phyloP scores from a whole-genome alignment of 2,797 vertebrate genomes.

The Myotis daubentonii region DNA sequence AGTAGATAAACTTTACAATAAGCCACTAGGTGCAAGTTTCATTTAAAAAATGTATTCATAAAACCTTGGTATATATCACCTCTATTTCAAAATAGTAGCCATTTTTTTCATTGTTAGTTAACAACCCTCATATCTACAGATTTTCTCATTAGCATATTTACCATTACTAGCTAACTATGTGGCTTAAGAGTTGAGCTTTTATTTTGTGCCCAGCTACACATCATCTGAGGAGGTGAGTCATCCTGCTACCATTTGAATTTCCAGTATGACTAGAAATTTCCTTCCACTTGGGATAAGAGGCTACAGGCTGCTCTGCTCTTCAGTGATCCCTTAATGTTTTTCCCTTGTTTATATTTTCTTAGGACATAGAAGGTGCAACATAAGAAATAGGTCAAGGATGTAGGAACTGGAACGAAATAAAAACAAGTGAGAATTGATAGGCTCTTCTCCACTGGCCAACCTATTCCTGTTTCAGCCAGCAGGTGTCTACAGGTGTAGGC shows the following conservation, averaged over 20 bases:
- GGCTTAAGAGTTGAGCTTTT: not conserved
- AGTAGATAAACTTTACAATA: not conserved
- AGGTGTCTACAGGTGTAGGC: conserved; percentile 56
- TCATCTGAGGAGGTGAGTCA: not conserved
- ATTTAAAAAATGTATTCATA: not conserved
- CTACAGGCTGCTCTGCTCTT: not conserved
- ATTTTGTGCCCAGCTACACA: not conserved
- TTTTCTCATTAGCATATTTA: not conserved
- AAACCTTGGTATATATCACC: not conserved
- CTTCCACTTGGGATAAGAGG: not conserved
- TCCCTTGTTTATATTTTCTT: not conserved
- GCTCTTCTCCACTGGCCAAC: not conserved
- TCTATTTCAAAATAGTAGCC: not conserved
- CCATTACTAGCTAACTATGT: not conserved
- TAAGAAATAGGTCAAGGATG: conserved; percentile 23
- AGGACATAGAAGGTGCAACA: not conserved
- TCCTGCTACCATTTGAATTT: not conserved
- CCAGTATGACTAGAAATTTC: not conserved
- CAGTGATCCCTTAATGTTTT: not conserved
- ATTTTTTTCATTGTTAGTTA: not conserved
- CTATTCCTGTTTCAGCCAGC: conserved; percentile 28
- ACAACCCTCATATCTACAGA: not conserved
- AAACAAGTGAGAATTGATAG: conserved; percentile 10
- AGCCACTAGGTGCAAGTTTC: not conserved
- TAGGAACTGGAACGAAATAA: not conserved